phyloP scores from a whole-genome alignment of 2,113 vertebrate genomes.

The Smithornis capensis region DNA sequence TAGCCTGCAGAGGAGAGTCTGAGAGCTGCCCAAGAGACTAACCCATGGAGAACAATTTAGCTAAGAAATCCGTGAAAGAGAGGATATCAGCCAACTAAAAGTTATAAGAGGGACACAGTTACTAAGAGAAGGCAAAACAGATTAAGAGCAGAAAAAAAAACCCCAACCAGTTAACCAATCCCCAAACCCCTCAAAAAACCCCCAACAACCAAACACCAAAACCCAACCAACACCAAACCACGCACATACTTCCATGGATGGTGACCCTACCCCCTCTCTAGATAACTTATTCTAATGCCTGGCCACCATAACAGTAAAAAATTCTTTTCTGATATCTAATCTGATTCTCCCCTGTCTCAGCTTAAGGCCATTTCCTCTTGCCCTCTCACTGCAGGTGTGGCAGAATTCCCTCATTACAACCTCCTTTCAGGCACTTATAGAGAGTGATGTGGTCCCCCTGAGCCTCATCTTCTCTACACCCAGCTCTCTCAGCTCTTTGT shows the following conservation, averaged over 20 bases:
- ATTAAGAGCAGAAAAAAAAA: neutral
- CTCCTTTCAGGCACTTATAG: neutral
- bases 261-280: neutral
- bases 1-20: neutral
- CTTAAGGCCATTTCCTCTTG: neutral
- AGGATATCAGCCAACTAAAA: neutral
- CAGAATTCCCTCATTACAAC: neutral
- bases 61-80: neutral
- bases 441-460: accelerated
- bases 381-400: neutral
- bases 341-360: neutral
- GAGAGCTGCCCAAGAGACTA: neutral
- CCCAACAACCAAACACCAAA: neutral
- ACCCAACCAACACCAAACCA: neutral
- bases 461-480: neutral
- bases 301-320: neutral
- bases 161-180: neutral
- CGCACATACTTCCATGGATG: neutral
- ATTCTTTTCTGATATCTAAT: neutral
- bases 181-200: neutral
- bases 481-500: neutral
- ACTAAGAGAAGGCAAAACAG: neutral
- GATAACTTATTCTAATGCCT: neutral
- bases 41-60: neutral
- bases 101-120: neutral